phyloP scores from a whole-genome alignment of 1,140 invertebrate genomes.

The Telenomus remus region DNA sequence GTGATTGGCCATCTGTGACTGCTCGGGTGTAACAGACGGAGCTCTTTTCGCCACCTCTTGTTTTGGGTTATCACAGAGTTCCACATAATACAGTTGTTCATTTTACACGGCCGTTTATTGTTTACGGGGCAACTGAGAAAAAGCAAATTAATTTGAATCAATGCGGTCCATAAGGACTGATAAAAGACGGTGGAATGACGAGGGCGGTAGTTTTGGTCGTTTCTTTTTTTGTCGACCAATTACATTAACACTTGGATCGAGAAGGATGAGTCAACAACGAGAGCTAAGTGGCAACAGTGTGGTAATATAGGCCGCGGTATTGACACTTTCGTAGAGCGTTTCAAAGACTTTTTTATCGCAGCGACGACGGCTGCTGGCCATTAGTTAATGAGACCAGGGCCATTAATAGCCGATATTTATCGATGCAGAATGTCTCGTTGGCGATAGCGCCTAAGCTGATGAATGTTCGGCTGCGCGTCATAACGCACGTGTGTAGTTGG shows the following conservation, averaged over 20 bases:
- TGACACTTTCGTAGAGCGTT: conserved; percentile 58
- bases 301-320: conserved; percentile 45
- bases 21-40: conserved; percentile 54
- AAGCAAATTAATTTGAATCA: conserved; percentile 21
- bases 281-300: conserved; percentile 50
- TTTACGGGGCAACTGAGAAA: conserved; percentile 6
- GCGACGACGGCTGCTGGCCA: conserved; percentile 56
- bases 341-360: conserved; percentile 54
- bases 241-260: conserved; percentile 51
- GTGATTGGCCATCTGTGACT: conserved; percentile 74
- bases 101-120: conserved; percentile 26
- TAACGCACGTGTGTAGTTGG: conserved; percentile 46
- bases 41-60: conserved; percentile 29
- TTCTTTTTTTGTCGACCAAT: conserved; percentile 40
- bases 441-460: conserved; percentile 33
- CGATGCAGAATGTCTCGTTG: conserved; percentile 51
- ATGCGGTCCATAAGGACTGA: conserved; percentile 31
- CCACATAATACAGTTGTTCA: conserved; percentile 27
- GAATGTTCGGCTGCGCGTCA: conserved; percentile 35
- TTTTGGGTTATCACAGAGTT: conserved; percentile 17
- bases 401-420: conserved; percentile 63
- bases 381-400: conserved; percentile 63
- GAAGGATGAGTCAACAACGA: conserved; percentile 53
- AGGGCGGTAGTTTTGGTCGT: too few species aligned
- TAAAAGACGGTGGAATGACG: conserved; percentile 28